Evolutionary conservation across 2,113 vertebrate genomes (phyloP).

Genomic region (Lycocorax pyrrhopterus): DNA sequence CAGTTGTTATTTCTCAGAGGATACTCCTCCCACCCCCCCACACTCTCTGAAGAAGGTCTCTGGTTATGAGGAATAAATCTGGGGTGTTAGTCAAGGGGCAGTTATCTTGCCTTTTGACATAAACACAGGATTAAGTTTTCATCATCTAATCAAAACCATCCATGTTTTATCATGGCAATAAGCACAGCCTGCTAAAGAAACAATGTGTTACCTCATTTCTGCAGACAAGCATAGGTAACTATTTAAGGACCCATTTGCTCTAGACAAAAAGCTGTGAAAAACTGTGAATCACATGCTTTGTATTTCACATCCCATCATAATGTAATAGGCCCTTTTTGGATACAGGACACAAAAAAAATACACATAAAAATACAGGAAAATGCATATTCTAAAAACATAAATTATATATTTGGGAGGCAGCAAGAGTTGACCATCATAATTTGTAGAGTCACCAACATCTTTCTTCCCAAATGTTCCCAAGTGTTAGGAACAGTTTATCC

Average conservation of each 20-base stretch:
- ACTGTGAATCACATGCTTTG: background rate
- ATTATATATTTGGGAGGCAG: background rate
- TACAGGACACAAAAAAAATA: background rate
- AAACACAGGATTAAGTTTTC: background rate
- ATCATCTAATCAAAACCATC: background rate
- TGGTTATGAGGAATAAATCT: background rate
- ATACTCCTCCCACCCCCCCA: accelerated
- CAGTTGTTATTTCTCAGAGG: background rate
- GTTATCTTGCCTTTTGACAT: background rate
- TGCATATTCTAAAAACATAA: background rate
- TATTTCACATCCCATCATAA: background rate
- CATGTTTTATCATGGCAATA: background rate
- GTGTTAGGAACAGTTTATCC: background rate
- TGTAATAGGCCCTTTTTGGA: background rate
- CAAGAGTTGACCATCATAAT: background rate
- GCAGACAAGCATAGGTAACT: background rate
- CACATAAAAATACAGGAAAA: background rate
- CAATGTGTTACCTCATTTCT: background rate
- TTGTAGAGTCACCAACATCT: background rate
- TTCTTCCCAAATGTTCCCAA: background rate
- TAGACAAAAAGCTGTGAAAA: background rate
- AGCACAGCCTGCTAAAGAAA: background rate
- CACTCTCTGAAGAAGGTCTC: background rate
- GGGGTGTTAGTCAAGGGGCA: background rate
- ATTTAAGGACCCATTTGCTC: background rate